phyloP scores from a whole-genome alignment of 2,113 vertebrate genomes.

The Acrocephalus arundinaceus region DNA sequence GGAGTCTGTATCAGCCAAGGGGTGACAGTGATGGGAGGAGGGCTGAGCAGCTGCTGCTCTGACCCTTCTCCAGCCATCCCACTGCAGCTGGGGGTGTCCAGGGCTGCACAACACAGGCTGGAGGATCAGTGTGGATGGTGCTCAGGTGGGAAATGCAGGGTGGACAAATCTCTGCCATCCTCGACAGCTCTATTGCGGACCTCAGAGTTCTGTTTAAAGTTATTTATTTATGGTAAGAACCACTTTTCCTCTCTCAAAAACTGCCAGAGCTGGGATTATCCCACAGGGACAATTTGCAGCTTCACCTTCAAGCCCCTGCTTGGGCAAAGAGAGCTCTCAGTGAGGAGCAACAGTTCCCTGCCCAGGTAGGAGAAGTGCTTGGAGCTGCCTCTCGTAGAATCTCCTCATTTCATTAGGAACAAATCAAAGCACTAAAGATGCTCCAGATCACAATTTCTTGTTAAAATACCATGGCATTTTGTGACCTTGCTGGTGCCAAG shows the following conservation, averaged over 20 bases:
- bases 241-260: neutral
- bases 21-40: accelerated
- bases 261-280: neutral
- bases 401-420: neutral
- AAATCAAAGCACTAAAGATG: neutral
- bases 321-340: neutral
- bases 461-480: neutral
- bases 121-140: accelerated
- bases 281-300: neutral
- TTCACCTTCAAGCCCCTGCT: neutral
- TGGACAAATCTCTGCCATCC: accelerated
- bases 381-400: neutral
- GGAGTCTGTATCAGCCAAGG: neutral
- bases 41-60: neutral
- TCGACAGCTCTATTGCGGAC: neutral
- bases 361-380: neutral
- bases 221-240: neutral
- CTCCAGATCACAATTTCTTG: neutral
- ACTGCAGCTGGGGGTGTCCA: accelerated
- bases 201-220: neutral
- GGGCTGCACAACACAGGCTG: neutral
- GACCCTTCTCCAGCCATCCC: accelerated
- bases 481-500: neutral
- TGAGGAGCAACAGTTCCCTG: neutral
- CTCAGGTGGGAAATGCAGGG: accelerated